These are phyloP conservation scores for Lithophane leautieri DNA, from an alignment of 2,888 invertebrate genomes.

Conservation along the genomic window DNA sequence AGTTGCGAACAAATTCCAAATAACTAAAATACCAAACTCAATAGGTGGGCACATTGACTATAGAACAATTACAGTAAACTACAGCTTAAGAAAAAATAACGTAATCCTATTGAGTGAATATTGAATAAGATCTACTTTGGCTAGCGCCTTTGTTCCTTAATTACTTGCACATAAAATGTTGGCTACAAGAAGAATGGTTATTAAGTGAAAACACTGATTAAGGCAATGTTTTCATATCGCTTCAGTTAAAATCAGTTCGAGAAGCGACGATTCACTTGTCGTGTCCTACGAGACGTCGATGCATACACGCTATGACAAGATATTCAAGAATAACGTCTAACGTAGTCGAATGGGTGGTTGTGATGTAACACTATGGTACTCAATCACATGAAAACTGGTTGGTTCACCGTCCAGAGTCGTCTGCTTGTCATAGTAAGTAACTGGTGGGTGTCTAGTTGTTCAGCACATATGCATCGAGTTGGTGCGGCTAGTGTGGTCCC, in stretches of 20 bases:
- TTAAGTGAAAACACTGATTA: constrained; percentile 38
- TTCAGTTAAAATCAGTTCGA: constrained; percentile 60
- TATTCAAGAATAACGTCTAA: constrained; percentile 47
- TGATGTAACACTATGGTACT: constrained; percentile 19
- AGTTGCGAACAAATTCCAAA: constrained; percentile 71
- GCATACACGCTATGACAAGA: constrained; percentile 46
- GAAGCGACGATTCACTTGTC: constrained; percentile 55
- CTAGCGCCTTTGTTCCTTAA: constrained; percentile 66
- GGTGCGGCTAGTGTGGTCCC: constrained; percentile 32
- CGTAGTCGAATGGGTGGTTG: constrained; percentile 40
- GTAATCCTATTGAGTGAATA: constrained; percentile 72
- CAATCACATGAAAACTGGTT: constrained; percentile 10
- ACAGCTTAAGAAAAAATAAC: constrained; percentile 72
- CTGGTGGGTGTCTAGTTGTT: neutral
- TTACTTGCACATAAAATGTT: constrained; percentile 59
- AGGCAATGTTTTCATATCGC: constrained; percentile 35
- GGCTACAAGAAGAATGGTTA: constrained; percentile 55
- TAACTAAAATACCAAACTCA: constrained; percentile 78
- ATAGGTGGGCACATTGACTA: constrained; percentile 88
- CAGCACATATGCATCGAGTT: constrained; percentile 51
- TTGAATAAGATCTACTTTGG: constrained; percentile 70
- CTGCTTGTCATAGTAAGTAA: constrained; percentile 25
- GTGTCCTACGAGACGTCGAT: constrained; percentile 42
- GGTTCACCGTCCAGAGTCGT: constrained; percentile 12
- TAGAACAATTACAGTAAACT: constrained; percentile 77